Evolutionary conservation across 2,797 vertebrate species (phyloP), one percentile per base, ranked within the genome.

Genomic region (Hoplostethus mediterraneus): DNA sequence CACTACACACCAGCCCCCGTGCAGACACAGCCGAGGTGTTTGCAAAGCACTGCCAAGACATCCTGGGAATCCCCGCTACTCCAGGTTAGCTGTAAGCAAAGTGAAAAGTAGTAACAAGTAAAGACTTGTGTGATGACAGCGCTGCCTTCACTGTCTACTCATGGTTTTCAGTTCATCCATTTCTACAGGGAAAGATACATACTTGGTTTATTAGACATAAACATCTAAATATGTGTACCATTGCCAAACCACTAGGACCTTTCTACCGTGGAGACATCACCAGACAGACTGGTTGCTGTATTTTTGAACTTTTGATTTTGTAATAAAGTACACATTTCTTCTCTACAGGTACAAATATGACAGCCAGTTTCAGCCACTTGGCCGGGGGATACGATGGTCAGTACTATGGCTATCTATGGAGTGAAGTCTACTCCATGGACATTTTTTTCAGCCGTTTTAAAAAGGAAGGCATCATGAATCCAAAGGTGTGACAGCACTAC

Each of bases 351-450:
- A 98, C 97, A 82, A 99, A 97, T 78, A 97, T 98, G 97, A 96
- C 94, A 0, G 97, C 98, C 68, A 97, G 96, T 71, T 98, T 99
- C 88, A 95, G 96, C 76, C 97, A 99, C 82, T 84, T 99, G 85
- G 95, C 94, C 5, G 96, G 96, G 73, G 97, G 96, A 28, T 99
- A 98, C 60, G 97, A 98, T 75, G 97, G 95, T 54, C 98, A 98
- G 40, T 99, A 99, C 87, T 99, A 99, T 42, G 96, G 98, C 67
- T 99, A 98, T 82, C 91, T 99, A 42, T 99, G 97, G 97, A 99
- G 97, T 69, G 97, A 99, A 84, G 97, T 98, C 36, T 97, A 97
- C 94, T 97, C 97, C 80, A 94, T 94, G 95, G 98, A 99, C 89
- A 98, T 99, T 54, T 99, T 95, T 84, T 96, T 97, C 87, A 98